Evolutionary conservation across 2,797 vertebrate genomes (phyloP).

Genomic region (Distichodus sexfasciatus): DNA sequence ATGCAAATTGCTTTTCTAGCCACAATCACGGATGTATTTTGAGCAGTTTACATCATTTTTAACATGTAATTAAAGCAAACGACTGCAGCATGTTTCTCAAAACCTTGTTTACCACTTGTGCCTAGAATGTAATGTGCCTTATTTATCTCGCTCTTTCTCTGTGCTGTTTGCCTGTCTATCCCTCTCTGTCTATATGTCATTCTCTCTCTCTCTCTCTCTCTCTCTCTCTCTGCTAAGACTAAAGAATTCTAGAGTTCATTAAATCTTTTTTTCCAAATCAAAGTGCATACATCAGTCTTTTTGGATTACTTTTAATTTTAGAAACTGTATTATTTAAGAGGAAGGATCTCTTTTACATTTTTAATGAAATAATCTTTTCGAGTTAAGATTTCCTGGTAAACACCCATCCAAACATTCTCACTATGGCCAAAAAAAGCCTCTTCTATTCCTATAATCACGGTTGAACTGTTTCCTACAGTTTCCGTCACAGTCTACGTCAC

Average conservation of each 20-base stretch:
- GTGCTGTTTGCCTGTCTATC: no score
- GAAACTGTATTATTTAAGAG: background rate
- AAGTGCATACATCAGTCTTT: background rate
- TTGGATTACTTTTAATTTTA: no score
- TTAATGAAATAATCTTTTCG: no score
- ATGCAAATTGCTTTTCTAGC: slow-evolving; percentile 70
- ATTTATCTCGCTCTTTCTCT: no score
- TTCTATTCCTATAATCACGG: background rate
- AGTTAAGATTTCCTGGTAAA: no score
- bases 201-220: background rate
- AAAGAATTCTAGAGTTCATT: slow-evolving; percentile 23
- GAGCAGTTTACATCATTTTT: slow-evolving; percentile 65
- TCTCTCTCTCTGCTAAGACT: slow-evolving; percentile 3
- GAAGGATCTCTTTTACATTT: no score
- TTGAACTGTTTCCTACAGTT: slow-evolving; percentile 43
- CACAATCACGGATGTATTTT: slow-evolving; percentile 63
- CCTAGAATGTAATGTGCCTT: no score
- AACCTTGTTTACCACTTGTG: slow-evolving; percentile 31
- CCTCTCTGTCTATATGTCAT: background rate
- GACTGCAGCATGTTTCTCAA: slow-evolving; percentile 35
- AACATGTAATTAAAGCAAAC: slow-evolving; percentile 76
- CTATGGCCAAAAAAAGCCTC: no score
- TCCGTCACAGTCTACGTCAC: no score
- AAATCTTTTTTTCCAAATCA: slow-evolving; percentile 27
- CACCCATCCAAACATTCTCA: no score